phyloP scores from a whole-genome alignment of 1,140 invertebrate species.

The Plectrocnemia conspersa region DNA sequence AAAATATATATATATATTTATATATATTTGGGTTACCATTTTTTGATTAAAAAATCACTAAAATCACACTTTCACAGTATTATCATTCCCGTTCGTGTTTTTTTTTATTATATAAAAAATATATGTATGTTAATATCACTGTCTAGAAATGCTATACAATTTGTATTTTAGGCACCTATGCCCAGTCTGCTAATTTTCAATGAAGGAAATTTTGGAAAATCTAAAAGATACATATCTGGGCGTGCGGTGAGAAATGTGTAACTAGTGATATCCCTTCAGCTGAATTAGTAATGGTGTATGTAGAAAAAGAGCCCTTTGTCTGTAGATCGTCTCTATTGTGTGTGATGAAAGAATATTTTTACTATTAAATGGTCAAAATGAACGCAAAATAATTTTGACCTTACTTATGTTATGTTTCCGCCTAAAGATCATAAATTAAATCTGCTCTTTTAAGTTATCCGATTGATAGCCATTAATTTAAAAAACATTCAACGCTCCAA shows the following conservation, averaged over 20 bases:
- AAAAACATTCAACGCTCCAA: not conserved
- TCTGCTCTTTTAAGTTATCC: too few species aligned
- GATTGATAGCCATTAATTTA: too few species aligned
- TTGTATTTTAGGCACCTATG: constrained; percentile 15
- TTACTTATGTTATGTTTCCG: too few species aligned
- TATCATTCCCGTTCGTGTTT: not conserved
- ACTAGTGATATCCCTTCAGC: constrained; percentile 8
- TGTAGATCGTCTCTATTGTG: constrained; percentile 4
- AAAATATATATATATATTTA: not conserved
- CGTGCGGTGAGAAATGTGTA: constrained; percentile 13
- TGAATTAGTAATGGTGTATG: constrained; percentile 12
- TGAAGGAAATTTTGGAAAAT: constrained; percentile 1
- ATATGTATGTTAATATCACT: constrained; percentile 10
- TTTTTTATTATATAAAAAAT: too few species aligned
- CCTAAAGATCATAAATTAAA: too few species aligned
- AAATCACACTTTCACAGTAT: not conserved
- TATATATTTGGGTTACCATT: not conserved
- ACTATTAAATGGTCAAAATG: not conserved
- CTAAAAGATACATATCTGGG: constrained; percentile 22
- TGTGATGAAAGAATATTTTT: not conserved
- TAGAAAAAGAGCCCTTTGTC: constrained; percentile 12
- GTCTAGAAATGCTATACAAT: constrained; percentile 14
- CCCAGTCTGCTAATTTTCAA: constrained; percentile 11
- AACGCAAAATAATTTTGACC: not conserved
- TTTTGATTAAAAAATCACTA: not conserved